Evolutionary conservation across 2,113 vertebrate genomes (phyloP).

Genomic region (Machaerirhynchus nigripectus): DNA sequence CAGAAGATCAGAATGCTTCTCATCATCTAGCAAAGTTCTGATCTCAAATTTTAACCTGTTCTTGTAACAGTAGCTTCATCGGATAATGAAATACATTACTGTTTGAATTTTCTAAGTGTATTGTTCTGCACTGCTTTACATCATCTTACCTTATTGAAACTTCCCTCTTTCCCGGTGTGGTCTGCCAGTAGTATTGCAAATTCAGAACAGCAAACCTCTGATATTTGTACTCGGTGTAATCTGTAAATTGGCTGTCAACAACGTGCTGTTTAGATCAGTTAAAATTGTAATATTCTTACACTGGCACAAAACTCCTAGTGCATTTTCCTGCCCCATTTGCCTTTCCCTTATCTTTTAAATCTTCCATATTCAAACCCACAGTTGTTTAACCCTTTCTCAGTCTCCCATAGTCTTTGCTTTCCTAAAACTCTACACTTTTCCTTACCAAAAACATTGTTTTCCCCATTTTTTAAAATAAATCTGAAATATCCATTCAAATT

Average conservation of each 20-base stretch:
- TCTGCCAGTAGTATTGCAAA: slow-evolving; percentile 29
- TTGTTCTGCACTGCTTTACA: slow-evolving; percentile 19
- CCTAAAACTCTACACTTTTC: slow-evolving; percentile 1
- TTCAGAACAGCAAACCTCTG: not conserved
- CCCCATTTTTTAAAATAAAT: not conserved
- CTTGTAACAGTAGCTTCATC: slow-evolving; percentile 13
- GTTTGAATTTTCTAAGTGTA: not conserved
- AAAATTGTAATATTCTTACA: not conserved
- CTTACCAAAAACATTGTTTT: slow-evolving; percentile 19
- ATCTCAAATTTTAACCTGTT: slow-evolving; percentile 33
- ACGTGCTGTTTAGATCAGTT: not conserved
- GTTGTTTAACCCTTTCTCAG: slow-evolving; percentile 4
- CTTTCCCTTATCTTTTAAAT: slow-evolving; percentile 14
- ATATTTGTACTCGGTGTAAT: not conserved
- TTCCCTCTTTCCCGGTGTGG: slow-evolving; percentile 12
- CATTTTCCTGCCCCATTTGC: slow-evolving; percentile 28
- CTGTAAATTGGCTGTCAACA: not conserved
- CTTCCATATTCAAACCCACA: not conserved
- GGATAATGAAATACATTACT: not conserved
- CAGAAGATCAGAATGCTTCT: slow-evolving; percentile 55
- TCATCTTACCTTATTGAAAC: not conserved
- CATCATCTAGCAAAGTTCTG: slow-evolving; percentile 47
- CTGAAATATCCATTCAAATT: slow-evolving; percentile 51
- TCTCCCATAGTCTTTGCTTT: not conserved
- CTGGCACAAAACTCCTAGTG: slow-evolving; percentile 17